These are phyloP conservation scores for Pollenia labialis DNA, from an alignment of 2,888 invertebrate genomes.

Conservation along the genomic window DNA sequence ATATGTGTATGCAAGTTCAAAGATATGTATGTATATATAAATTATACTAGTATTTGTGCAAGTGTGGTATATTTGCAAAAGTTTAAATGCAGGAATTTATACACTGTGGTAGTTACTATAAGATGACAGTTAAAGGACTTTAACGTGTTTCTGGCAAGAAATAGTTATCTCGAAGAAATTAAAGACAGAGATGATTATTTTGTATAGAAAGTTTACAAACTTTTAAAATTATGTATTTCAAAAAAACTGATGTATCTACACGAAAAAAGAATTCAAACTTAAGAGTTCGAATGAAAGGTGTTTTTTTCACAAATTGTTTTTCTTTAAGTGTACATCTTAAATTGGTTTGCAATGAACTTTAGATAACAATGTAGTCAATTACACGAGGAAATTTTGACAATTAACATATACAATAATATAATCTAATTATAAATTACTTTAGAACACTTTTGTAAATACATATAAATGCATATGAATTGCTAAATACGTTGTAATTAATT, in stretches of 20 bases:
- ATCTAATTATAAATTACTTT: neutral
- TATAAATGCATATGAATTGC: neutral
- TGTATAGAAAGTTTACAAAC: too few species aligned
- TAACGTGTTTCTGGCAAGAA: conserved; percentile 14
- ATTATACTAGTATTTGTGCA: neutral
- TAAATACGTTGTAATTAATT: neutral
- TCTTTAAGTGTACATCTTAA: too few species aligned
- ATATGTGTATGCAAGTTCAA: neutral
- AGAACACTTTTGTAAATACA: neutral
- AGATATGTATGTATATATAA: neutral
- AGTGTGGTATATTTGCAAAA: neutral
- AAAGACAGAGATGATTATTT: too few species aligned
- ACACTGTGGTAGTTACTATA: conserved; percentile 45
- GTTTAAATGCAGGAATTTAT: neutral
- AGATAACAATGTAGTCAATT: neutral
- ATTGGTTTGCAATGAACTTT: neutral
- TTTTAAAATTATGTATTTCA: too few species aligned
- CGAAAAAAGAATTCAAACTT: too few species aligned
- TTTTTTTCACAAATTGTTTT: too few species aligned
- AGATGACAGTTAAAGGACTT: conserved; percentile 60
- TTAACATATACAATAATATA: neutral
- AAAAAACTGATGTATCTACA: too few species aligned
- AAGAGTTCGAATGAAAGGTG: too few species aligned
- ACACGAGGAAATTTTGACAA: conserved; percentile 3
- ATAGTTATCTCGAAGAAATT: too few species aligned